Evolutionary conservation across 1,140 invertebrate species (phyloP).

Genomic region (Vanessa tameamea): DNA sequence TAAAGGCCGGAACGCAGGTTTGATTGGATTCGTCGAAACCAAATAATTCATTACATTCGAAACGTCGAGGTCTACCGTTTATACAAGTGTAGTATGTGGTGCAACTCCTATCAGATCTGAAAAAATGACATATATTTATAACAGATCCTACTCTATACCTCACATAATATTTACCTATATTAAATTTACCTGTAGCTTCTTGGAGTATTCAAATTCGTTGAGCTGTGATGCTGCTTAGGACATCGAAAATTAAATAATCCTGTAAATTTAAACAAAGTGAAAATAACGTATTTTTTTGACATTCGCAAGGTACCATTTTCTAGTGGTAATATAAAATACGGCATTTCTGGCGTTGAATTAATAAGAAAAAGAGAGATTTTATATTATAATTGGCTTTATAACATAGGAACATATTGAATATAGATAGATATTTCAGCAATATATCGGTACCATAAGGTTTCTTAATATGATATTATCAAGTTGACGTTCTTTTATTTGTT

Average conservation of each 20-base stretch:
- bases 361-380: no score
- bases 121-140: neutral
- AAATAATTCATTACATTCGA: constrained; percentile 3
- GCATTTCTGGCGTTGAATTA: no score
- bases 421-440: no score
- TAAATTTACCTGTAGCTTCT: constrained; percentile 62
- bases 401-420: no score
- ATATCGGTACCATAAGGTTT: no score
- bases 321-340: no score
- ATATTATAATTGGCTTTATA: no score
- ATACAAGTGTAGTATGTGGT: constrained; percentile 1
- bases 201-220: constrained; percentile 61
- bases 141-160: neutral
- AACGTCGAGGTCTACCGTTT: constrained; percentile 7
- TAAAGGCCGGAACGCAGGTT: constrained; percentile 11
- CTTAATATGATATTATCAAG: no score
- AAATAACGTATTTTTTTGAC: no score
- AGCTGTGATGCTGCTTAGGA: constrained; percentile 52
- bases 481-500: no score
- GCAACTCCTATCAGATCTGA: constrained; percentile 9
- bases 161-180: no score
- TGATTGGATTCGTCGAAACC: neutral
- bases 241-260: constrained; percentile 71
- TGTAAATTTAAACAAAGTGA: constrained; percentile 34
- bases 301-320: no score